Base-by-base conservation (phyloP, 2,113 vertebrate genomes). In the Cebus imitator region DNA sequence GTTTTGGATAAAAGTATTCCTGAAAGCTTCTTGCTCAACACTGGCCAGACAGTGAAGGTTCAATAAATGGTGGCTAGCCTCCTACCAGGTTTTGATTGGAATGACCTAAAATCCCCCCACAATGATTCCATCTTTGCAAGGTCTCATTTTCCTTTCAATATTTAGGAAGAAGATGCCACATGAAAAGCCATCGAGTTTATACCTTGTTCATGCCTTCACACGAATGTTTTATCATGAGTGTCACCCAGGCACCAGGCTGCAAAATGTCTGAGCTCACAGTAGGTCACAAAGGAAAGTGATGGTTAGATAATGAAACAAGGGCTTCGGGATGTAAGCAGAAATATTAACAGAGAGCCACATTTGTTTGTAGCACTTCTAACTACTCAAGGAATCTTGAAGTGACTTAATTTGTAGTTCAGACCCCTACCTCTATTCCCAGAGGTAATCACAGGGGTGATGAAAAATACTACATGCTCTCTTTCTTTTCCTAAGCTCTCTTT, bases 401-500 rank as follows among this genome's bases (percentile, higher is more conserved):
- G 82, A 95, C 82, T 97, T 89, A 88, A 96, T 94, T 89, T 58
- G 9, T 88, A 88, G 73, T 87, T 94, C 68, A 96, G 73, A 64
- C 85, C 61, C 78, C 79, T 96, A 78, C 81, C 50, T 96, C 87
- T 78, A 86, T 68, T 91, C 94, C 73, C 94, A 97, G 96, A 97
- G 96, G 95, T 97, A 90, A 89, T 97, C 95, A 89, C 55, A 43
- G 64, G 75, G 94, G 86, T 90, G 70, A 96, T 90, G 90, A 97
- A 96, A 97, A 95, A 89, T 90, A 45, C 20, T 76, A 91, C 92
- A 93, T 66, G 72, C 73, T 80, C 90, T 90, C 85, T 96, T 91
- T 98, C 85, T 97, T 97, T 72, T 91, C 58, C 82, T 96, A 96
- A 97, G 35, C 85, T 88, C 45, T 52, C 95, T 98, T 98, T 97